Evolutionary conservation across 2,888 invertebrate genomes (phyloP), one percentile per base, ranked within the genome.

Genomic region (Lycophotia porphyrea): DNA sequence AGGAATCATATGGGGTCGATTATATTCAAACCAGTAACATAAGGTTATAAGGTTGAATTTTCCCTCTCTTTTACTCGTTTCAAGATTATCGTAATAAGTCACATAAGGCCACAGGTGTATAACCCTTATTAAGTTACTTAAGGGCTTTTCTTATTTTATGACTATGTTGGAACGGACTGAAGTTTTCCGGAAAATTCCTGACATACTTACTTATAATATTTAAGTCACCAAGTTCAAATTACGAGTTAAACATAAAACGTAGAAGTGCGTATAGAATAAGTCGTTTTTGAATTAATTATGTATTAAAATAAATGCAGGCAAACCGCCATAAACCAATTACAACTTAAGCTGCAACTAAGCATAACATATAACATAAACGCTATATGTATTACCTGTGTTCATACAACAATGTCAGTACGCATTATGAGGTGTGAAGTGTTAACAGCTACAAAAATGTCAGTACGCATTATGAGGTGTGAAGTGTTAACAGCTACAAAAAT

Each of bases 21-120:
- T 60, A 18, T 34, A 34, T 34, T 60, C 2, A 34, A 24, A 34
- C 21, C 21, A 60, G 24, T 60, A 34, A 5, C 34, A 5, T 18
- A 60, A 60, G 31, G 21, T 18, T 34, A 2, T 58, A 58, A 13
- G 13, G 18, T 64, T 64, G 39, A 55, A 1, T 34, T 67, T 52
- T 21, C 47, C 18, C 24, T 27, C n/a, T 52, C 44, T 65, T 39
- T 55, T 11, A 24, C 21, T 78, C 36, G 8, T 21, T 60, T 24
- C 7, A 31, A 71, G 49, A 60, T 18, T 31, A 5, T 68, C 58
- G n/a, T 47, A 47, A 52, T 36, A 68, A 58, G 44, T 74, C 55
- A 74, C 60, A 15, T 47, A 42, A 42, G 66, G 76, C 75, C 67
- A 52, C 80, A 81, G 80, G 76, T 81, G 80, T 74, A 61, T 55